Evolutionary conservation across 2,888 invertebrate species (phyloP), one percentile per base, ranked within the genome.

Genomic region (Pyrrhia umbra): DNA sequence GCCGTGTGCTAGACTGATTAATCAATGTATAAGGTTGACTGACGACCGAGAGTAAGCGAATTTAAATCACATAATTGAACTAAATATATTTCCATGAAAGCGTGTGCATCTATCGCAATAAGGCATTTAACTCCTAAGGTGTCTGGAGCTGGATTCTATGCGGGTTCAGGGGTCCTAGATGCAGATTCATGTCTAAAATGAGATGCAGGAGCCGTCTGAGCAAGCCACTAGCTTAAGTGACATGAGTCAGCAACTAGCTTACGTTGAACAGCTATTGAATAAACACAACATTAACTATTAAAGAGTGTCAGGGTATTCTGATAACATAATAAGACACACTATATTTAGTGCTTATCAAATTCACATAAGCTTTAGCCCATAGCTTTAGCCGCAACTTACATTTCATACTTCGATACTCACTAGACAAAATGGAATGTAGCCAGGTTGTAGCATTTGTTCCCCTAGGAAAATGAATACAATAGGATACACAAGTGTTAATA

Each of bases 401-500:
- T 51, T 40, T 9, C 16, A 30, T 39, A 37, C 16, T 37, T 40
- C 27, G n/a, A 68, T 79, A 80, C 80, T 80, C 42, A 79, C 79
- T 56, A 60, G 43, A 54, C 54, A 34, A 25, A 47, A 64, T 47
- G 20, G 40, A 55, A 52, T 50, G 65, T 37, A 43, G 77, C 54
- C 52, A 65, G 50, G 64, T 47, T 8, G 63, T 51, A 45, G 49
- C 56, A 39, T 63, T 65, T 66, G 68, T 61, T 59, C 49, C 49
- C 67, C 75, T 75, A 75, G 46, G 80, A 61, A 68, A 73, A 68
- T 65, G 3, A 71, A 77, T 49, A 62, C 37, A 66, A 64, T 46
- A 50, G 15, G 45, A 58, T 59, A 37, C 6, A 21, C 10, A 61
- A 20, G 23, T 57, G 59, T 59, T 25, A 61, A 43, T 15, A 69